A percentile compares a stretch with the other conserved stretches of the same genome.
These are phyloP conservation scores for Bellardia pandia DNA, from an alignment of 2,888 invertebrate genomes.

Conservation along the genomic window DNA sequence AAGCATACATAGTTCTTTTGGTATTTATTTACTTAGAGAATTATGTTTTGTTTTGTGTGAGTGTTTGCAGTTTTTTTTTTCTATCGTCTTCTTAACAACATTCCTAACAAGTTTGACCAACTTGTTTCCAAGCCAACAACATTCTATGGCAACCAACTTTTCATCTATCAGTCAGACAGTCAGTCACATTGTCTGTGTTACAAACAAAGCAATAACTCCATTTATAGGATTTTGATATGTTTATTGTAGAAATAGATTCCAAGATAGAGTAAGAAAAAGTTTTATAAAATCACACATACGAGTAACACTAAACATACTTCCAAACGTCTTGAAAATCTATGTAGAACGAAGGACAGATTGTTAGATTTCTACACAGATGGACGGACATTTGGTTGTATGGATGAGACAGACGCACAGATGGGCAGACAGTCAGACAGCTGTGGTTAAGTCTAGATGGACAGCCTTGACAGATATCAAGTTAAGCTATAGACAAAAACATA, in stretches of 20 bases:
- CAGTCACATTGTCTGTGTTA: constrained; percentile 68
- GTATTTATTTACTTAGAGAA: constrained; percentile 67
- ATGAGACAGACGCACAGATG: constrained; percentile 24
- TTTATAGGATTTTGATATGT: constrained; percentile 74
- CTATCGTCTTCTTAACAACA: constrained; percentile 63
- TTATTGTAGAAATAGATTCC: constrained; percentile 72
- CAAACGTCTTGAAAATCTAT: constrained; percentile 25
- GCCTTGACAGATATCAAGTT: constrained; percentile 72
- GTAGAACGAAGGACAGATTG: constrained; percentile 37
- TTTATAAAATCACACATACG: constrained; percentile 53
- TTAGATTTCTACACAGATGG: constrained; percentile 42
- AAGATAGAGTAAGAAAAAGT: constrained; percentile 54
- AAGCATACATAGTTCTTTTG: constrained; percentile 4
- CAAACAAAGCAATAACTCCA: constrained; percentile 72
- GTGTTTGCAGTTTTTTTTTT: background rate
- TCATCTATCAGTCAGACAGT: constrained; percentile 65
- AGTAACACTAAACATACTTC: constrained; percentile 37
- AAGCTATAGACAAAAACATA: constrained; percentile 65
- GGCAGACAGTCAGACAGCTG: constrained; percentile 50
- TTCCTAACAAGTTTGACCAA: constrained; percentile 74
- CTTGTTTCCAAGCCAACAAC: constrained; percentile 70
- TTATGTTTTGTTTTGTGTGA: constrained; percentile 28
- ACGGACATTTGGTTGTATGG: constrained; percentile 15
- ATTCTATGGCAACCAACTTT: constrained; percentile 66
- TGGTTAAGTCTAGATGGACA: constrained; percentile 70